Evolutionary conservation across 2,888 invertebrate species (phyloP).

Genomic region (Sylvicola fuscatus): DNA sequence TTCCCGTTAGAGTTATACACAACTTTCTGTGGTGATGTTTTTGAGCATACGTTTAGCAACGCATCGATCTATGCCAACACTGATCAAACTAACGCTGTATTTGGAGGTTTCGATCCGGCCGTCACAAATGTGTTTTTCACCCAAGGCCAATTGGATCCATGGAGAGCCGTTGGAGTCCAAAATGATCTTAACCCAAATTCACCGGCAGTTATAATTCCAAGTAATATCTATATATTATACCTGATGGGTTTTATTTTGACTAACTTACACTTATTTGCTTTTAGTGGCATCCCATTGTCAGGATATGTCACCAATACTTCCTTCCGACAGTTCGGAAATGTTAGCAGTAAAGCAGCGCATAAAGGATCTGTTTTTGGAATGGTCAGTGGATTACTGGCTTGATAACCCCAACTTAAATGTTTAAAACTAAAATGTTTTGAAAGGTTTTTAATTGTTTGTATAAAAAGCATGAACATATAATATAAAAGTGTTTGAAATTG

Average conservation of each 20-base stretch:
- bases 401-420: too few relatives aligned
- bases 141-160: conserved; percentile 34
- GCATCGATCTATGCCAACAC: not conserved
- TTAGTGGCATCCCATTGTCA: conserved; percentile 16
- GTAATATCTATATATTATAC: conserved; percentile 7
- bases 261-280: not conserved
- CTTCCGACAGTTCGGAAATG: conserved; percentile 15
- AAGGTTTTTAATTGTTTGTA: too few relatives aligned
- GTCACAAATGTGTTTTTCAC: conserved; percentile 29
- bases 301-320: conserved; percentile 17
- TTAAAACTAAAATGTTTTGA: too few relatives aligned
- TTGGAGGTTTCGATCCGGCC: conserved; percentile 26
- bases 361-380: conserved; percentile 13
- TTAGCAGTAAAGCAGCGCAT: conserved; percentile 16
- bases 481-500: too few relatives aligned
- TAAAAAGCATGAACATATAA: too few relatives aligned
- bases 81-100: conserved; percentile 25
- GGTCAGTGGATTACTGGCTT: conserved; percentile 8
- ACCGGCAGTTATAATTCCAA: conserved; percentile 13
- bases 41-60: conserved; percentile 8
- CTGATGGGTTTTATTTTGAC: not conserved
- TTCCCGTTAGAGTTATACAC: conserved; percentile 17
- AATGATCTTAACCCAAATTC: conserved; percentile 11
- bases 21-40: conserved; percentile 16
- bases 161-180: conserved; percentile 30